Percentiles rank a stretch among this genome's conserved stretches.
phyloP scores from a whole-genome alignment of 2,113 vertebrate species.

The Phoxinus phoxinus region DNA sequence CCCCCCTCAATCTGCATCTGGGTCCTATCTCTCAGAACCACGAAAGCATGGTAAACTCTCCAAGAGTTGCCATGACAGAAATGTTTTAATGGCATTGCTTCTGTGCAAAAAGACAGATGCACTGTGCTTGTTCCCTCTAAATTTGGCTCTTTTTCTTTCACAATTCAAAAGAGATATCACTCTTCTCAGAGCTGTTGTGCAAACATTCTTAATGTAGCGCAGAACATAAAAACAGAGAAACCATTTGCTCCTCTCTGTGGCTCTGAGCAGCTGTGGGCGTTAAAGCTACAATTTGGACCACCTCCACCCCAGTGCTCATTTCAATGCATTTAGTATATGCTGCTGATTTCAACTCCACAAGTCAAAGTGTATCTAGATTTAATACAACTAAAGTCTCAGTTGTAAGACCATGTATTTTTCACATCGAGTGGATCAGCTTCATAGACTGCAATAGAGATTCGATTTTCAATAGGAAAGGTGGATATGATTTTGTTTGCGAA shows the following conservation, averaged over 20 bases:
- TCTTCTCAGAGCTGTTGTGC: not conserved
- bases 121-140: slow-evolving; percentile 1
- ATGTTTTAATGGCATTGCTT: not conserved
- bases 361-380: slow-evolving; percentile 13
- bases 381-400: not conserved
- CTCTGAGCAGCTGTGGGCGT: slow-evolving; percentile 19
- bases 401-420: not conserved
- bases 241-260: not conserved
- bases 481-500: not conserved
- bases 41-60: too few relatives aligned
- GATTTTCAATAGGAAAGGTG: not conserved
- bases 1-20: too few relatives aligned
- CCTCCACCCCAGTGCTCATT: slow-evolving; percentile 3
- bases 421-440: not conserved
- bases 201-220: slow-evolving; percentile 9
- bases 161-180: slow-evolving; percentile 6
- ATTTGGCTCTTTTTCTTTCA: not conserved
- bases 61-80: not conserved
- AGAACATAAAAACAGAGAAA: slow-evolving; percentile 11
- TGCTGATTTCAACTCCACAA: slow-evolving; percentile 6
- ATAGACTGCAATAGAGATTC: not conserved
- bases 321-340: slow-evolving; percentile 30
- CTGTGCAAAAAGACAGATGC: not conserved
- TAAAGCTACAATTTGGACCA: slow-evolving; percentile 8
- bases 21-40: too few relatives aligned